Conservation (phyloP, 2,888 invertebrate genomes). For the Abscondita cerata region DNA sequence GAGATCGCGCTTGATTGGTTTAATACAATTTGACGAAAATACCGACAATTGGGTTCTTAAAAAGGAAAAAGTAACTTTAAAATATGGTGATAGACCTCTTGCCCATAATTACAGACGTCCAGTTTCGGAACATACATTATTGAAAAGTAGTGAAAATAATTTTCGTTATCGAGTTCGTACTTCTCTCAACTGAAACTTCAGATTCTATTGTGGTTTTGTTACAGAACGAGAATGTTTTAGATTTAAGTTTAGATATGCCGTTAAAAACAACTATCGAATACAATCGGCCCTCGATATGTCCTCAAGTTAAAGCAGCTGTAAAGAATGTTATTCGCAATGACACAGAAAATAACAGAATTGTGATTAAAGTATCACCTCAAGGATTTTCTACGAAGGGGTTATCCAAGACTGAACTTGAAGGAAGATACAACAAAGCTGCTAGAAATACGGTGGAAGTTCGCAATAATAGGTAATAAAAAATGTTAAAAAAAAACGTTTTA, state of each 20-base stretch:
- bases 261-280: slow-evolving; percentile 79
- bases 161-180: slow-evolving; percentile 51
- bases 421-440: slow-evolving; percentile 56
- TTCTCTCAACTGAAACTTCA: background rate
- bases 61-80: slow-evolving; percentile 50
- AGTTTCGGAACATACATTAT: slow-evolving; percentile 55
- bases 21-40: slow-evolving; percentile 82
- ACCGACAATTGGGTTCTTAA: slow-evolving; percentile 74
- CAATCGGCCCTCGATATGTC: slow-evolving; percentile 73
- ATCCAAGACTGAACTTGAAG: slow-evolving; percentile 56
- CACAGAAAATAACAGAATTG: slow-evolving; percentile 52
- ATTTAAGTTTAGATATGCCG: slow-evolving; percentile 78
- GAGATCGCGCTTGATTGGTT: slow-evolving; percentile 73
- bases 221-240: slow-evolving; percentile 73
- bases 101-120: slow-evolving; percentile 56
- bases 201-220: slow-evolving; percentile 29
- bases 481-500: too few species aligned
- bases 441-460: slow-evolving; percentile 55
- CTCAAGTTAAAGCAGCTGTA: slow-evolving; percentile 72
- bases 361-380: slow-evolving; percentile 55
- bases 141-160: slow-evolving; percentile 40
- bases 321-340: slow-evolving; percentile 65
- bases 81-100: slow-evolving; percentile 50
- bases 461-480: slow-evolving; percentile 50
- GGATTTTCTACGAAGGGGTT: slow-evolving; percentile 50